Base-by-base conservation (phyloP, 2,113 vertebrate species). In the Oncorhynchus keta region DNA sequence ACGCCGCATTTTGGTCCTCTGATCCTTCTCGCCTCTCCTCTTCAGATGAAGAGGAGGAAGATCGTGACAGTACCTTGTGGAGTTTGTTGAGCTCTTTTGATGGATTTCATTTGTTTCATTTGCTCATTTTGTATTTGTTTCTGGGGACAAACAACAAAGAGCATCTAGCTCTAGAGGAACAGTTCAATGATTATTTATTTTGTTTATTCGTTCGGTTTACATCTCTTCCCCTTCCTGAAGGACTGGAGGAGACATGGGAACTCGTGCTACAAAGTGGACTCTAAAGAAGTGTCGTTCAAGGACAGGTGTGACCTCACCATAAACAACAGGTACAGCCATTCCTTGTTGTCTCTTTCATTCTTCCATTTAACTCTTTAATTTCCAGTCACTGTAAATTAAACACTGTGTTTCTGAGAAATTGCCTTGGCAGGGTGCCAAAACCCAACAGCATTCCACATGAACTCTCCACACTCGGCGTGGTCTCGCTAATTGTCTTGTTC, bases 231-330 rank as follows among this genome's bases (percentile, higher is more conserved):
- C 32, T 78, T 3, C 24, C 4, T 13, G 68, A 77, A 99, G 97
- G 94, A 92, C 4, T 98, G 96, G 97, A 95, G 89, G 79, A 95
- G 92, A 85, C 96, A 98, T 39, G 94, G 96, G 76, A 91, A 95
- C 83, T 92, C 93, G 73, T 99, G 98, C 85, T 99, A 96, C 87
- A 92, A 85, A 81, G 84, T 98, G 48, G 91, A 94, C 64, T 73
- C 86, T 67, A 84, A 75, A 0, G 89, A 91, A 76, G 95, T 95
- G 16, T 82, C 80, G 11, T 97, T 95, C 92, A 95, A 96, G 88
- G 90, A 92, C 32, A 89, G 81, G 67, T 99, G 97, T 81, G 94
- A 97, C 85, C 83, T 97, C 72, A 96, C 95, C 7, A 93, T 99
- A 85, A 93, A 89, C 78, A 97, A 91, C 95, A 94, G 95, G 98